Base-by-base conservation (phyloP, 1,140 invertebrate genomes). In the Pectinophora gossypiella region DNA sequence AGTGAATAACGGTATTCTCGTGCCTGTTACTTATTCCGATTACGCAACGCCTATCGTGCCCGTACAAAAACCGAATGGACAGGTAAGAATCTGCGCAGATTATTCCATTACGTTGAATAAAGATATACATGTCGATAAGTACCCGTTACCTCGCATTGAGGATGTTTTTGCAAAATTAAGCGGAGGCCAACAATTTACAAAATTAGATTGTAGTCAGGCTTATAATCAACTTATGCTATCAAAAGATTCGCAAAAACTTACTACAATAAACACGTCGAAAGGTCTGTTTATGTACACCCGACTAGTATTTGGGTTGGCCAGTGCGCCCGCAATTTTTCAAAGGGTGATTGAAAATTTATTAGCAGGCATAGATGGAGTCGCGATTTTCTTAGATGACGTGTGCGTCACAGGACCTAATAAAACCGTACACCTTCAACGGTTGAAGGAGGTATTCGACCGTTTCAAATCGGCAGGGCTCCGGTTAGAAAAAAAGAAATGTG, bases 141-240 rank as follows among this genome's bases (percentile, higher is more conserved):
- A n/a, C n/a, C n/a, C n/a, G n/a, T n/a, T n/a, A n/a, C n/a, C n/a
- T n/a, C n/a, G n/a, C n/a, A 52, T 81, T 16, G 66, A 79, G 36
- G 72, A 82, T 19, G 47, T 86, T 13, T 80, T 85, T 51, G 44
- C 64, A 3, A 61, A 59, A 22, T 51, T 84, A 23, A 19, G 48
- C 6, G 65, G 70, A 1, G 75, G 75, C 9, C 21, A 72, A 48
- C 6, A 52, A 4, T 85, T 69, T 52, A 61, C 61, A 50, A 68
- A 76, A 43, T 5, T 43, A 23, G 44, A 46, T 13, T 23, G 5
- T 4, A 46, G 21, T 13, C 5, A 46, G 2, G 44, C 44, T 2
- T 46, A 46, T 13, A 46, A 46, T 46, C 44, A 46, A 15, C 22
- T 46, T 6, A 13, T 12, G 3, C 22, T 46, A 15, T 23, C 44